Evolutionary conservation across 2,113 vertebrate species (phyloP).

Genomic region (Phyllopteryx taeniolatus): DNA sequence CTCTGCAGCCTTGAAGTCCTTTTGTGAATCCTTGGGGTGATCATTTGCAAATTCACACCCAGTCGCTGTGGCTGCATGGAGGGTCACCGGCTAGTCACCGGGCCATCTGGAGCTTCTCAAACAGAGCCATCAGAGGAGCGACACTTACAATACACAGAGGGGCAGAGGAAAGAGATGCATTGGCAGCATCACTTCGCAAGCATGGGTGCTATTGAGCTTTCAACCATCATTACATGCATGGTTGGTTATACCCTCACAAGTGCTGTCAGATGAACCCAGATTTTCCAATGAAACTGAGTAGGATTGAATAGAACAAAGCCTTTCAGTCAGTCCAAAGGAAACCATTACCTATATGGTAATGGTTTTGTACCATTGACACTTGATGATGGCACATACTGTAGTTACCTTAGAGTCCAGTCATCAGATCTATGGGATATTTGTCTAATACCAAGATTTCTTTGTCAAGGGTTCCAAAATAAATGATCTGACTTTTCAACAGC

Average conservation of each 20-base stretch:
- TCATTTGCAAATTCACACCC: constrained; percentile 49
- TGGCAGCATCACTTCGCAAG: constrained; percentile 51
- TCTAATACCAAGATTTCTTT: too few relatives aligned
- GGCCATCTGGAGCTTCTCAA: constrained; percentile 59
- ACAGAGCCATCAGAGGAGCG: constrained; percentile 66
- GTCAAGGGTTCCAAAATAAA: too few relatives aligned
- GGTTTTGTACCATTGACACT: too few relatives aligned
- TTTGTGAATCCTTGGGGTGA: constrained; percentile 41
- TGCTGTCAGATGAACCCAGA: constrained; percentile 7
- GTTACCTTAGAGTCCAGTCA: too few relatives aligned
- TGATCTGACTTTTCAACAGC: too few relatives aligned
- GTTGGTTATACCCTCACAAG: constrained; percentile 61
- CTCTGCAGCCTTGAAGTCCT: constrained; percentile 28
- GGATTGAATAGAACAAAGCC: neutral
- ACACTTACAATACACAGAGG: constrained; percentile 42
- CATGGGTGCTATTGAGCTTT: neutral
- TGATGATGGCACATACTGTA: too few relatives aligned
- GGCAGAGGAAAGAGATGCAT: constrained; percentile 45
- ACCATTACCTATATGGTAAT: too few relatives aligned
- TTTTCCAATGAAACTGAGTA: neutral
- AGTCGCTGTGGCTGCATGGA: constrained; percentile 23
- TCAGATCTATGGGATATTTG: too few relatives aligned
- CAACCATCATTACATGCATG: neutral
- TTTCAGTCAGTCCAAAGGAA: constrained; percentile 8
- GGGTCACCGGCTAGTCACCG: constrained; percentile 48